A percentile compares a stretch with the other conserved stretches of the same genome.
These are phyloP conservation scores for Ariolimax columbianus DNA, from an alignment of 2,888 invertebrate genomes.

Conservation along the genomic window DNA sequence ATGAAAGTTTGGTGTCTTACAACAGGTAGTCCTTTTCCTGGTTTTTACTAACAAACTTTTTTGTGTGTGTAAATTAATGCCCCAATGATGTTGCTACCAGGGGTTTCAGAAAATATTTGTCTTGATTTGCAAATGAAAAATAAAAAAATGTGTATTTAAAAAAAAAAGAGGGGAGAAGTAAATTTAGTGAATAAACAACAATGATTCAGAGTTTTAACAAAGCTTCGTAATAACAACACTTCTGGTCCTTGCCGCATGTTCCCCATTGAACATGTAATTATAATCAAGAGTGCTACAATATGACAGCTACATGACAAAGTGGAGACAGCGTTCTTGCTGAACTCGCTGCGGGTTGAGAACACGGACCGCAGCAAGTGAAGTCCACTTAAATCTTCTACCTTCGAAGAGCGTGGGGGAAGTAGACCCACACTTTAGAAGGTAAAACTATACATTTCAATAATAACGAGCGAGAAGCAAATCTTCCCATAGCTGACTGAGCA, in stretches of 20 bases:
- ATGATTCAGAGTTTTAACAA: slow-evolving; percentile 46
- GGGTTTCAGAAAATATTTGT: not conserved
- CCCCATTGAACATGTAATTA: slow-evolving; percentile 39
- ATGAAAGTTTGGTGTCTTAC: slow-evolving; percentile 43
- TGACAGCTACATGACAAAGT: slow-evolving; percentile 38
- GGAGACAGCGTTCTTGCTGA: not conserved
- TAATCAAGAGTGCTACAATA: slow-evolving; percentile 35
- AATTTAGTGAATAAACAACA: slow-evolving; percentile 20
- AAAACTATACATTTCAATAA: too few relatives aligned
- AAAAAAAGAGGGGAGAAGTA: too few relatives aligned
- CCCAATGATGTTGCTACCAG: slow-evolving; percentile 18
- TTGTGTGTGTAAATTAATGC: not conserved
- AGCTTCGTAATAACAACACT: slow-evolving; percentile 48
- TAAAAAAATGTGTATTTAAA: slow-evolving; percentile 4
- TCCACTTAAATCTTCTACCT: not conserved
- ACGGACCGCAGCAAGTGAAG: slow-evolving; percentile 23
- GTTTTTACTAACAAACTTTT: not conserved
- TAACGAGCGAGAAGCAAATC: not conserved
- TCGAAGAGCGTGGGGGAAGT: too few relatives aligned
- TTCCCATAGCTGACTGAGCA: not conserved
- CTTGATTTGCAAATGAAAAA: slow-evolving; percentile 1
- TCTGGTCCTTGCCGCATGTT: slow-evolving; percentile 53
- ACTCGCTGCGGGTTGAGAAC: not conserved
- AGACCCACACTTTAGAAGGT: too few relatives aligned
- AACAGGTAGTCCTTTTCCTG: slow-evolving; percentile 13